Percentiles rank a stretch among this genome's conserved stretches.
Conservation (phyloP, 2,888 invertebrate genomes). For the Phragmatobia fuliginosa region DNA sequence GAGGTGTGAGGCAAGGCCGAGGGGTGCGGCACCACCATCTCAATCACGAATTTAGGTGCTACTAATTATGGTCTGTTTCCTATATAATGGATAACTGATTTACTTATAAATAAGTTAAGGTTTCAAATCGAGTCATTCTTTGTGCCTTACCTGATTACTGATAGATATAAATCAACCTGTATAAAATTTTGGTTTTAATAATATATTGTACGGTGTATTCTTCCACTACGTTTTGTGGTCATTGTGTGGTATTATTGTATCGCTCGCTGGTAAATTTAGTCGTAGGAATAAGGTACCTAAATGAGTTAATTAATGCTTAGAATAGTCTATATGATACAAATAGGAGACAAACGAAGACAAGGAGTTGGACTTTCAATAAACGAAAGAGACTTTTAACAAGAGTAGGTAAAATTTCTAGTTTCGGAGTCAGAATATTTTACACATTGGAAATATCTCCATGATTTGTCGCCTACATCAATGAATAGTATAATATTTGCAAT, state of each 20-base stretch:
- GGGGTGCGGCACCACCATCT: constrained; percentile 51
- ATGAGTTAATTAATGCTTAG: not conserved
- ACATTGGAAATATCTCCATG: too few relatives aligned
- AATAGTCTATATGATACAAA: not conserved
- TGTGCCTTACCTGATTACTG: not conserved
- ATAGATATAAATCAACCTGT: not conserved
- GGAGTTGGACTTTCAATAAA: too few relatives aligned
- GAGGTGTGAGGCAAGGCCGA: constrained; percentile 59
- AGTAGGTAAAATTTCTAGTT: too few relatives aligned
- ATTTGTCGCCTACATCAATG: too few relatives aligned
- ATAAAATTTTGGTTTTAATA: not conserved
- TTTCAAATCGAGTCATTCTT: not conserved
- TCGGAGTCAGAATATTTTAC: too few relatives aligned
- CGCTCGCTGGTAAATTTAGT: not conserved
- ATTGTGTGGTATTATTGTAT: constrained; percentile 6
- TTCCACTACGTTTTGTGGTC: not conserved
- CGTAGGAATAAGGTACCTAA: not conserved
- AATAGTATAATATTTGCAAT: too few relatives aligned
- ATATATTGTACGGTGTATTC: not conserved
- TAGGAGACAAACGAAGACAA: not conserved
- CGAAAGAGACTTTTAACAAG: too few relatives aligned
- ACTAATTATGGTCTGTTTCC: constrained; percentile 60
- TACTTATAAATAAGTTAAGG: not conserved
- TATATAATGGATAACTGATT: constrained; percentile 21
- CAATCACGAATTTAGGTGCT: constrained; percentile 67